phyloP scores from a whole-genome alignment of 2,797 vertebrate species.

The Acanthornis magna region DNA sequence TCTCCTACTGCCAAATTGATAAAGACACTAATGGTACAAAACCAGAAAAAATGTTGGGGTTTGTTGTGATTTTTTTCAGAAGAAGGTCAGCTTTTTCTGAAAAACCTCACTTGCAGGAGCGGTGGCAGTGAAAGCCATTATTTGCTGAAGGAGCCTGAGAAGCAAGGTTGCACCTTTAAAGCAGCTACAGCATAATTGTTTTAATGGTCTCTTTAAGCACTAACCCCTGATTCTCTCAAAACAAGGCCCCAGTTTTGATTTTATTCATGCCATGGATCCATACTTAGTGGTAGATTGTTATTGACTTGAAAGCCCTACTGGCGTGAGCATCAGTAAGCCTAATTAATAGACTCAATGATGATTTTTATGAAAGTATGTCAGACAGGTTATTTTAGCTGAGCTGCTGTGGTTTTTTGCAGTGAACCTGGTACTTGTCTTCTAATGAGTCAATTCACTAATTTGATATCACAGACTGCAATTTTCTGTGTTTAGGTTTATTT shows the following conservation, averaged over 20 bases:
- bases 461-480: neutral
- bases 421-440: neutral
- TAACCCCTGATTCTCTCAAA: neutral
- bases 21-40: neutral
- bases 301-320: conserved; percentile 21
- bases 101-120: neutral
- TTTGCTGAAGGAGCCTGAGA: neutral
- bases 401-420: neutral
- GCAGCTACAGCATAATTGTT: neutral
- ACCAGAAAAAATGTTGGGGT: neutral
- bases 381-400: neutral
- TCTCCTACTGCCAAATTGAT: neutral
- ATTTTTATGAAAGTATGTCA: neutral
- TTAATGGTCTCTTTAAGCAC: conserved; percentile 22
- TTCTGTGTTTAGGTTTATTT: neutral
- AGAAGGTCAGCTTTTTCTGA: neutral
- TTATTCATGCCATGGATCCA: conserved; percentile 16
- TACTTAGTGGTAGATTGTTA: conserved; percentile 1
- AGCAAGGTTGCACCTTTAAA: neutral
- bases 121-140: neutral
- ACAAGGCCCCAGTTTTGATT: conserved; percentile 12
- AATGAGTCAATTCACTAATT: neutral
- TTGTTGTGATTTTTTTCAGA: neutral
- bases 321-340: neutral
- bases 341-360: neutral